Conservation (phyloP, 2,888 invertebrate genomes). For the Pheosia gnoma region DNA sequence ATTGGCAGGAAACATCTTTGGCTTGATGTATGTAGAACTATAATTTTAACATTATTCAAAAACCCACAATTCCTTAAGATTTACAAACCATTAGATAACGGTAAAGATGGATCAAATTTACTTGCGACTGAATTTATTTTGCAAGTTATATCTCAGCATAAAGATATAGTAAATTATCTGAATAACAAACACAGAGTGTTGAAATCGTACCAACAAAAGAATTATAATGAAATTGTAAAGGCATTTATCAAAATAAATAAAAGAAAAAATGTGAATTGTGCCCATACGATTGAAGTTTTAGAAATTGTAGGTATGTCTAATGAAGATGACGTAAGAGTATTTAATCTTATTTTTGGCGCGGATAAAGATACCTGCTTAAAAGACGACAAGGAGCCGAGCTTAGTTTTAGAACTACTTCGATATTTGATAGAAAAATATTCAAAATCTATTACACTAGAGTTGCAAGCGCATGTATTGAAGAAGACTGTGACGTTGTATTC, state of each 20-base stretch:
- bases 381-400: conserved; percentile 76
- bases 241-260: conserved; percentile 76
- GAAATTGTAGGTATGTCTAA: conserved; percentile 65
- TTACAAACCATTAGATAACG: conserved; percentile 62
- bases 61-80: conserved; percentile 70
- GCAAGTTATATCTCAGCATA: conserved; percentile 55
- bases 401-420: conserved; percentile 79
- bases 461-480: conserved; percentile 61
- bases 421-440: conserved; percentile 77
- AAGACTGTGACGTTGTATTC: conserved; percentile 73
- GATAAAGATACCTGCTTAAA: conserved; percentile 64
- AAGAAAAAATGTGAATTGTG: conserved; percentile 60
- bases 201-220: conserved; percentile 81
- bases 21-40: conserved; percentile 58
- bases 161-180: conserved; percentile 61
- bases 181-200: conserved; percentile 65
- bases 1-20: conserved; percentile 61
- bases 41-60: conserved; percentile 64
- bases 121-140: conserved; percentile 67
- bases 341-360: conserved; percentile 66
- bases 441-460: conserved; percentile 52
- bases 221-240: conserved; percentile 72
- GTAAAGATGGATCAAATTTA: conserved; percentile 54
- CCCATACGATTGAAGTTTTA: conserved; percentile 70
- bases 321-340: conserved; percentile 70